Evolutionary conservation across 2,113 vertebrate species (phyloP).

Genomic region (Burhinus bistriatus): DNA sequence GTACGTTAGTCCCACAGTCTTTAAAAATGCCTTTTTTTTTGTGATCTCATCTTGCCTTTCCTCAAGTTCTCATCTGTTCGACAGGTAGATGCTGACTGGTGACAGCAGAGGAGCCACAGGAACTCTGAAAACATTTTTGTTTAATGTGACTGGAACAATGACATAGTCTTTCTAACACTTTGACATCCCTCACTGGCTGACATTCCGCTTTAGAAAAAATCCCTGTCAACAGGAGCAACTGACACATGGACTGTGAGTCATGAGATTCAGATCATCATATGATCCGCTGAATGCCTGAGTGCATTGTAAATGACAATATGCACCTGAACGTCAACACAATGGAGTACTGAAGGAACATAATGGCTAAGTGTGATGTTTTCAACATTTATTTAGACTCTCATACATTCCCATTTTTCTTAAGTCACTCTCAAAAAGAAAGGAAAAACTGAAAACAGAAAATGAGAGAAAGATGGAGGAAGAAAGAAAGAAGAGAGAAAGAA

Average conservation of each 20-base stretch:
- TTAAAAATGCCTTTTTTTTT: not conserved
- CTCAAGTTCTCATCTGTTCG: not conserved
- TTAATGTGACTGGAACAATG: constrained; percentile 15
- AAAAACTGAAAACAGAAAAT: not conserved
- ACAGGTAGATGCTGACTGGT: not conserved
- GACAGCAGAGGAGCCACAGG: not conserved
- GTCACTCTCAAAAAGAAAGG: not conserved
- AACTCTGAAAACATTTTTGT: constrained; percentile 31
- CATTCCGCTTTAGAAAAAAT: constrained; percentile 5
- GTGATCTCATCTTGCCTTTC: not conserved
- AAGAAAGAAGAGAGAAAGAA: no score
- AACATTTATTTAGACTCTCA: not conserved
- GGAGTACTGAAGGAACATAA: not conserved
- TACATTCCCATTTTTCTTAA: not conserved
- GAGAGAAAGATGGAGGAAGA: accelerated
- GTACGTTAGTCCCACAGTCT: not conserved
- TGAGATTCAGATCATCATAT: constrained; percentile 35
- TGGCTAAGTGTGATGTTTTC: not conserved
- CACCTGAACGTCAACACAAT: not conserved
- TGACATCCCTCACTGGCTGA: constrained; percentile 51
- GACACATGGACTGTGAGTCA: constrained; percentile 25
- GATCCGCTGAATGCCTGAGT: not conserved
- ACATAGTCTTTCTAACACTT: constrained; percentile 27
- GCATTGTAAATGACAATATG: not conserved
- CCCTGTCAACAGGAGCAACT: not conserved